Evolutionary conservation across 2,797 vertebrate genomes (phyloP).

Genomic region (Tapirus indicus): DNA sequence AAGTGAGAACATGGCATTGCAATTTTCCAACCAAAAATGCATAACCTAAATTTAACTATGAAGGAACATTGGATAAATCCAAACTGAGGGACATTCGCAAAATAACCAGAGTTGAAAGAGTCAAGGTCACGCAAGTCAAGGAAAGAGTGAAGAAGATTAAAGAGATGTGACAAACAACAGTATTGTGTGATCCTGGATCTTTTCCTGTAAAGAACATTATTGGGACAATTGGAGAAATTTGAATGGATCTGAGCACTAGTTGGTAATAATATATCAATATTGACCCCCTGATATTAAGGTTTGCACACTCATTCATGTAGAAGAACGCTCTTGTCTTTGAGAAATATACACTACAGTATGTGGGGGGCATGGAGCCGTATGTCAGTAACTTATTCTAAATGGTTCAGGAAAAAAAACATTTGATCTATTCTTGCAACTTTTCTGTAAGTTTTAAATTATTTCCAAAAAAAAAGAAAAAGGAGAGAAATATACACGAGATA

Average conservation of each 20-base stretch:
- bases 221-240: background rate
- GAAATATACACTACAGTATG: background rate
- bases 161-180: background rate
- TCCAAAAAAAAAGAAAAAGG: background rate
- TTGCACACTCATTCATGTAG: background rate
- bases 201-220: background rate
- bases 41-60: background rate
- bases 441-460: conserved; percentile 17
- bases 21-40: background rate
- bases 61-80: background rate
- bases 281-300: background rate
- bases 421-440: background rate
- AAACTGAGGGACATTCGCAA: background rate
- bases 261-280: background rate
- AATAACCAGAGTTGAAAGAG: conserved; percentile 12
- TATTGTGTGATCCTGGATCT: background rate
- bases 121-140: background rate
- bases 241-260: background rate
- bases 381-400: background rate
- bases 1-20: background rate
- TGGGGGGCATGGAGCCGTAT: background rate
- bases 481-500: background rate
- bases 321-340: background rate
- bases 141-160: background rate
- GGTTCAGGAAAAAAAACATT: background rate